Percentiles rank a stretch among this genome's conserved stretches.
phyloP scores from a whole-genome alignment of 2,888 invertebrate genomes.

The Lingula anatina region DNA sequence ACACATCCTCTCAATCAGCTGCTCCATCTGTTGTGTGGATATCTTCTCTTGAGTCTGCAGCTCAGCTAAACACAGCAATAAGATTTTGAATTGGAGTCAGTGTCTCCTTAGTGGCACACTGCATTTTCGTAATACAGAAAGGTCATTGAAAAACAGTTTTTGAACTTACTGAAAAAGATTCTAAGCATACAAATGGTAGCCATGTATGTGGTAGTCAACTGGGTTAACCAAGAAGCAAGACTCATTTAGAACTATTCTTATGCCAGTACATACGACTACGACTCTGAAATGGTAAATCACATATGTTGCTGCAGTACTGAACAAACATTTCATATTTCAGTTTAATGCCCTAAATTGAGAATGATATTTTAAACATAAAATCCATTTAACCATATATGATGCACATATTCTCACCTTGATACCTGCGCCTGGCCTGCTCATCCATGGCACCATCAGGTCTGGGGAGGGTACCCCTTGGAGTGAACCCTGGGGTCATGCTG shows the following conservation, averaged over 20 bases:
- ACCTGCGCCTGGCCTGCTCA: slow-evolving; percentile 36
- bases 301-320: slow-evolving; percentile 6
- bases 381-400: not conserved
- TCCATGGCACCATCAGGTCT: slow-evolving; percentile 24
- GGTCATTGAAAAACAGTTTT: too few species aligned
- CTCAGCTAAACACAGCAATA: slow-evolving; percentile 35
- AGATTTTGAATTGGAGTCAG: not conserved
- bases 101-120: not conserved
- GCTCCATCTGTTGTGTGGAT: slow-evolving; percentile 49
- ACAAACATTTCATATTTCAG: slow-evolving; percentile 6
- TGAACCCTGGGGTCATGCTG: slow-evolving; percentile 13
- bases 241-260: too few species aligned
- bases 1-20: slow-evolving; percentile 64
- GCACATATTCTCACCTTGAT: slow-evolving; percentile 29
- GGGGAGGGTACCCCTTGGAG: slow-evolving; percentile 14
- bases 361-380: not conserved
- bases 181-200: too few species aligned
- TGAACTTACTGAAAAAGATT: too few species aligned
- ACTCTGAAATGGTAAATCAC: too few species aligned
- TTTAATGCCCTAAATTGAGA: not conserved
- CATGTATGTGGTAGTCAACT: too few species aligned
- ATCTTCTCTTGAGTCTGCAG: slow-evolving; percentile 50
- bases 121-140: too few species aligned
- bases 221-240: too few species aligned
- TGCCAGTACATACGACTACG: too few species aligned